Evolutionary conservation across 1,140 invertebrate species (phyloP).

Genomic region (Drosophila cardini): DNA sequence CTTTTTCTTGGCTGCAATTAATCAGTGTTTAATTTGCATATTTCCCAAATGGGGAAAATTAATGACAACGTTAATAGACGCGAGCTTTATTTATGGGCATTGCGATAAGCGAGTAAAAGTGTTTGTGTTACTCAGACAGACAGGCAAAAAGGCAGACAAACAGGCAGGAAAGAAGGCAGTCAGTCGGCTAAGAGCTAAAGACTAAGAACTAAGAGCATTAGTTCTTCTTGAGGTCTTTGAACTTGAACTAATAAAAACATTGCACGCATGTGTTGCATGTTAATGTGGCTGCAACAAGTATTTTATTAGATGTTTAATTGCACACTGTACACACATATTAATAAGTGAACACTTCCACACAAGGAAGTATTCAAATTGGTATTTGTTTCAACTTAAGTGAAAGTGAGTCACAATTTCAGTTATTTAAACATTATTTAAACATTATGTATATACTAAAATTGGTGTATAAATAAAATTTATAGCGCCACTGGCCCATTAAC

Average conservation of each 20-base stretch:
- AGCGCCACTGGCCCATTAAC: not conserved
- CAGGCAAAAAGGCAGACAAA: constrained; percentile 5
- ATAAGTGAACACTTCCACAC: not conserved
- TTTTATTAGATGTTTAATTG: not conserved
- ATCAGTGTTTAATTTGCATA: constrained; percentile 72
- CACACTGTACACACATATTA: not conserved
- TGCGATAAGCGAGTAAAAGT: constrained; percentile 75
- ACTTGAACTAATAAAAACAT: constrained; percentile 30
- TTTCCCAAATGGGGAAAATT: constrained; percentile 58
- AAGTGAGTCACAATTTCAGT: not conserved
- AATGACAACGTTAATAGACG: constrained; percentile 53
- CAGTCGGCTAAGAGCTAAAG: not conserved
- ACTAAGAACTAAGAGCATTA: constrained; percentile 6
- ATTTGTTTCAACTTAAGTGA: not conserved
- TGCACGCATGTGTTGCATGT: constrained; percentile 6
- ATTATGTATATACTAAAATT: not conserved
- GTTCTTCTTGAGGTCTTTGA: constrained; percentile 40
- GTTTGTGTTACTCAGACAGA: constrained; percentile 45
- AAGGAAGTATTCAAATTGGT: too few species aligned
- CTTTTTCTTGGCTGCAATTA: constrained; percentile 52
- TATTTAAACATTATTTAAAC: not conserved
- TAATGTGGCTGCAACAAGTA: not conserved
- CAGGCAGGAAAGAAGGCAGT: not conserved
- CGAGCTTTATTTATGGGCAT: constrained; percentile 67
- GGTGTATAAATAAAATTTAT: not conserved